Base-by-base conservation (phyloP, 2,113 vertebrate genomes). In the Dinomys branickii region DNA sequence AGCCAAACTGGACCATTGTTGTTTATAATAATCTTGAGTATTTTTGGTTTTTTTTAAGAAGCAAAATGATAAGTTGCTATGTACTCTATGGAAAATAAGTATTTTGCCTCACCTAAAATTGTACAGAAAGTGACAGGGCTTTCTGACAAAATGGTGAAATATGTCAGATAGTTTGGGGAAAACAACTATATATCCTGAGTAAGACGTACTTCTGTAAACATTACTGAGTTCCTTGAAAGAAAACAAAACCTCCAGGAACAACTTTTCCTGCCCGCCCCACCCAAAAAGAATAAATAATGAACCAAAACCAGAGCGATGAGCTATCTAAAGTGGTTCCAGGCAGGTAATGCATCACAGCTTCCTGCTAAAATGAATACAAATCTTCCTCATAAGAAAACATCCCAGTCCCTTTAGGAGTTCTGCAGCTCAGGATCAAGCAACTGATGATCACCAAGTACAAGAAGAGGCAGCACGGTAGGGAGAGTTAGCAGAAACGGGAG, bases 61-160 rank as follows among this genome's bases (percentile, higher is more conserved):
- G 54, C 9, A n/a, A 80, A 92, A 77, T 47, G 35, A 10, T 93
- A 93, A 90, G 94, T 61, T 0, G 47, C 47, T 73, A 16, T 91
- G 16, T 78, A 85, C 78, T 33, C 78, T 90, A 1, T 52, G 17
- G 67, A 33, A 82, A 12, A n/a, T 77, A 88, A 95, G 38, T 96
- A 85, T 90, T 97, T 93, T 94, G 41, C 59, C 0, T 30, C 77
- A n/a, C 22, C 35, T 41, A 58, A 9, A 10, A 61, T 61, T 52
- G 26, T 95, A 28, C 91, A 90, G 22, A 22, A 92, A 90, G 26
- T 69, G 50, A 59, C 50, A 91, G 85, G 44, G 85, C 58, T 96
- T 86, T 90, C 93, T 58, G 14, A 47, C 20, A 93, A 90, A 91
- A 94, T 67, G n/a, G 78, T 80, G 35, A 77, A 84, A 61, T 94